Evolutionary conservation across 1,140 invertebrate species (phyloP), one percentile per base, ranked within the genome.

Genomic region (Drosophila guanche): DNA sequence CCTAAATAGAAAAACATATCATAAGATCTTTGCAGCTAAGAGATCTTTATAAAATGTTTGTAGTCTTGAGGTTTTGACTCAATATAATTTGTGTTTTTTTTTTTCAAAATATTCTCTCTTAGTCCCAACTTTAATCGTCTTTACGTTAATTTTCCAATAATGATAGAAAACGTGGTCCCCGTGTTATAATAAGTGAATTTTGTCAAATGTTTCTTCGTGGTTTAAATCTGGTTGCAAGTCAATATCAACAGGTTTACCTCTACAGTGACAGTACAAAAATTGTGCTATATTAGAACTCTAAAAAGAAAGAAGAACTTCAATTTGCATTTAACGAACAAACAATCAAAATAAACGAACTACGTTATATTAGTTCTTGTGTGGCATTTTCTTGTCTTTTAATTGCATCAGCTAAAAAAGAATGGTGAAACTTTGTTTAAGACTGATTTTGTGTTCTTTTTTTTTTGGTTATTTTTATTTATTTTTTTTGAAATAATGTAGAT

Each of bases 281-380:
- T 8, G 69, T 72, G 68, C 68, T 72, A 25, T 45, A 56, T 51
- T 75, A 47, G 45, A 12, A 67, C 45, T 69, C 69, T 72, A 62
- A 72, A 75, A 71, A 37, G 25, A 67, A 68, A 68, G 62, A 69
- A 68, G 66, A 69, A 69, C 66, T 69, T 69, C 66, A 69, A 69
- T 69, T 75, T 75, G 72, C 72, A 75, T 68, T 75, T 75, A 75
- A 75, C 53, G 54, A 75, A 75, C 70, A 75, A 75, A 73, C 59
- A 37, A 74, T 66, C 60, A 23, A 58, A 48, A 48, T 48, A 68
- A 55, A 57, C 50, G 48, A 53, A 54, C 70, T 74, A 74, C 73
- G 59, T 70, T 79, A 69, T 55, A 70, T 79, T 84, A 60, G 42
- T 61, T 75, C 67, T 66, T 58, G 76, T 68, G 66, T 68, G 46